Evolutionary conservation across 2,888 invertebrate species (phyloP), one percentile per base, ranked within the genome.

Genomic region (Venusia cambrica): DNA sequence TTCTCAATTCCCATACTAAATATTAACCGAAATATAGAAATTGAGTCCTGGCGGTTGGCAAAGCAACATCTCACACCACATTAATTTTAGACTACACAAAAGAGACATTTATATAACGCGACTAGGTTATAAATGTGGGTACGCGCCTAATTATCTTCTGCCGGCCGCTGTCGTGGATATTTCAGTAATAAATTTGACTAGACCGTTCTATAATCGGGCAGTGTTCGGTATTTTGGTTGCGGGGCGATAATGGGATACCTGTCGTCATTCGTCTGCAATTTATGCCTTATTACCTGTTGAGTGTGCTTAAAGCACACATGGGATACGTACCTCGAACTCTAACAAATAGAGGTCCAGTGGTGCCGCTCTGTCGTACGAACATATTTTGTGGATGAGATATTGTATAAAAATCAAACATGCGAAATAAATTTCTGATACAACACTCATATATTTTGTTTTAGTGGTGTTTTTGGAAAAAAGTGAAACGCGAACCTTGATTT

Each of bases 171-270:
- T 59, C 56, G 56, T 58, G 58, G 65, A 65, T 71, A 63, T 70
- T 72, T 65, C 54, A 59, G 62, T 62, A 62, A 73, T 73, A 73
- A 72, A 73, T 73, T 70, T 69, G 49, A 42, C 33, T 48, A 43
- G 57, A 57, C 63, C 71, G 64, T 67, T 67, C 62, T 65, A 59
- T 52, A 62, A 57, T 60, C 57, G 54, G 62, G 51, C 62, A 60
- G 61, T 62, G 62, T 63, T 60, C 58, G 69, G 71, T 68, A 64
- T 65, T 68, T 70, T 59, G 63, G 66, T 57, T 55, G 60, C 56
- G 54, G 57, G 39, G 60, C 59, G 74, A 69, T 73, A 74, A 73
- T 70, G 56, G 66, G 63, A 54, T 61, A 66, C 69, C 62, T 68
- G 71, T 71, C 73, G 64, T 68, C 71, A 61, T 63, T 57, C 57